Percentiles rank a stretch among this genome's conserved stretches.
Evolutionary conservation across 2,888 invertebrate species (phyloP).

Genomic region (Cryptocheilus praepositus): DNA sequence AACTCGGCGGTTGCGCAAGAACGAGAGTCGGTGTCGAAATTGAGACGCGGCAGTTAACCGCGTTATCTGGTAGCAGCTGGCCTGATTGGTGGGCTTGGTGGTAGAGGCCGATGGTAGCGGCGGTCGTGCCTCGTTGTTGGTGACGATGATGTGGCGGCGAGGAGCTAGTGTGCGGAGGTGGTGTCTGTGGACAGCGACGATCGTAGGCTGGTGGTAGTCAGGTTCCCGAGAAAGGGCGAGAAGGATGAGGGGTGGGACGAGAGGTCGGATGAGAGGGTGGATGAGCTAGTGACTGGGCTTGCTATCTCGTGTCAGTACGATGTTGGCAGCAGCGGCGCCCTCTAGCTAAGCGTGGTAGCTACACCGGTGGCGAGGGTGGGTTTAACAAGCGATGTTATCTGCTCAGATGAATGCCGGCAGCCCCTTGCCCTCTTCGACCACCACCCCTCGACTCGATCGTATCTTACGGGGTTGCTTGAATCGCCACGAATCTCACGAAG

Average conservation of each 20-base stretch:
- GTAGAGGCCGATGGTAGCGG: slow-evolving; percentile 25
- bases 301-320: slow-evolving; percentile 67
- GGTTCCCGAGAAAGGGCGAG: slow-evolving; percentile 38
- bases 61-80: slow-evolving; percentile 51
- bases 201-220: slow-evolving; percentile 12
- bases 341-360: slow-evolving; percentile 57
- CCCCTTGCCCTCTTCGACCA: slow-evolving; percentile 54
- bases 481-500: slow-evolving; percentile 44
- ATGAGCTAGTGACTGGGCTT: slow-evolving; percentile 47
- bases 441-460: slow-evolving; percentile 51
- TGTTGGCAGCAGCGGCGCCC: slow-evolving; percentile 59
- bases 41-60: slow-evolving; percentile 58
- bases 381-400: slow-evolving; percentile 74
- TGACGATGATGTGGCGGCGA: slow-evolving; percentile 26
- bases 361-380: slow-evolving; percentile 59
- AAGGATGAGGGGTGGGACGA: slow-evolving; percentile 29
- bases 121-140: slow-evolving; percentile 29
- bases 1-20: slow-evolving; percentile 1
- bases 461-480: slow-evolving; percentile 53
- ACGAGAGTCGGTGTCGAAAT: slow-evolving; percentile 46
- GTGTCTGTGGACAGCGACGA: slow-evolving; percentile 6
- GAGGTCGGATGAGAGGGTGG: slow-evolving; percentile 26
- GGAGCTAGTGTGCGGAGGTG: slow-evolving; percentile 7
- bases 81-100: slow-evolving; percentile 45
- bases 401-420: slow-evolving; percentile 69